Conservation (phyloP, 2,113 vertebrate species). For the Asarcornis scutulata region DNA sequence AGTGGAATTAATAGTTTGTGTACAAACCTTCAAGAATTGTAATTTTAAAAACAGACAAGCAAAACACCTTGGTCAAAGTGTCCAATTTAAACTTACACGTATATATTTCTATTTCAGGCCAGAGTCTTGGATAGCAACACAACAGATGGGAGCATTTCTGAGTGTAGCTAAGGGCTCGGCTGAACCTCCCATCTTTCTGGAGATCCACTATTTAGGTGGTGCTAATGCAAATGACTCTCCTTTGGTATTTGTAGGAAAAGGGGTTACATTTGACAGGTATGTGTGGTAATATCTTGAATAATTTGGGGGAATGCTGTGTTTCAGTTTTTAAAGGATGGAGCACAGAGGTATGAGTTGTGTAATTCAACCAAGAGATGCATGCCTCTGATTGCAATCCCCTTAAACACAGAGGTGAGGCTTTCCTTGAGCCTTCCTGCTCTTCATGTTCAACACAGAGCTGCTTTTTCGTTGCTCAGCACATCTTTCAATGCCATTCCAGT, state of each 20-base stretch:
- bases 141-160: constrained; percentile 94
- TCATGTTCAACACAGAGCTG: background rate
- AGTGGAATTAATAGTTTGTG: background rate
- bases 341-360: background rate
- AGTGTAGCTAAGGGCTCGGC: constrained; percentile 94
- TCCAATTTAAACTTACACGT: background rate
- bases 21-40: background rate
- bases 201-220: constrained; percentile 90
- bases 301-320: background rate
- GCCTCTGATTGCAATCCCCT: background rate
- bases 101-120: constrained; percentile 67
- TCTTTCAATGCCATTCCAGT: background rate
- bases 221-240: constrained; percentile 77
- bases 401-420: background rate
- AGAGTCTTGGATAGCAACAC: constrained; percentile 89
- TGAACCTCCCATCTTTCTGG: constrained; percentile 94
- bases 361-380: background rate
- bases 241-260: constrained; percentile 93
- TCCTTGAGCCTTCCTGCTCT: background rate
- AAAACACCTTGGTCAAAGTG: background rate
- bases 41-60: background rate
- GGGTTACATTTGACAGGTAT: constrained; percentile 97
- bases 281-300: background rate
- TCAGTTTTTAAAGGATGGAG: background rate
- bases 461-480: background rate